A percentile compares a stretch with the other conserved stretches of the same genome.
Evolutionary conservation across 2,113 vertebrate genomes (phyloP).

Genomic region (Mobula hypostoma): DNA sequence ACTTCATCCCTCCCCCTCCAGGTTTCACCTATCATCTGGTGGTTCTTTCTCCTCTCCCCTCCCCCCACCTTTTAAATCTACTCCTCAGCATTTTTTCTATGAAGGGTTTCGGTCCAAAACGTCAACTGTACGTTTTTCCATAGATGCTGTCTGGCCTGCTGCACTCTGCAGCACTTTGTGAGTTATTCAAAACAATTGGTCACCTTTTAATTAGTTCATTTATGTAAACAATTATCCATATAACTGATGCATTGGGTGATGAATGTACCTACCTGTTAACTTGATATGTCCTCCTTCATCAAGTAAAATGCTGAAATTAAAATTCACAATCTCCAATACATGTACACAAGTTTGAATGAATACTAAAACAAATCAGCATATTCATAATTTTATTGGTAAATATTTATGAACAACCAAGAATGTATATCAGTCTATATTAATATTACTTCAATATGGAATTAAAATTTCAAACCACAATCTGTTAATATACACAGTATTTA

Average conservation of each 20-base stretch:
- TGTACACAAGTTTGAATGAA: conserved; percentile 50
- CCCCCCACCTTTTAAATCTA: no score
- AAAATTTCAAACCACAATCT: neutral
- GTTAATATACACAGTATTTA: neutral
- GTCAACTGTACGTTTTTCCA: no score
- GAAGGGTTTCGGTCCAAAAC: no score
- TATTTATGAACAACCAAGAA: neutral
- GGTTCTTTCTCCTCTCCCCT: no score
- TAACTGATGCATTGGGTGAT: conserved; percentile 43
- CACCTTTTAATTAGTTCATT: neutral
- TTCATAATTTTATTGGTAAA: conserved; percentile 6
- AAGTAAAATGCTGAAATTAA: conserved; percentile 98
- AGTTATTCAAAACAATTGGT: neutral
- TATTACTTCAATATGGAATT: neutral
- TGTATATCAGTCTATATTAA: neutral
- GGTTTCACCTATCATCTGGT: no score
- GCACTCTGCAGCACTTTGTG: no score
- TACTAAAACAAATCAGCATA: conserved; percentile 3
- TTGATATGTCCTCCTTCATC: conserved; percentile 99
- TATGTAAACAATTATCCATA: conserved; percentile 21
- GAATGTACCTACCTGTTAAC: conserved; percentile 79
- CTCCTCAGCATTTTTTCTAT: no score
- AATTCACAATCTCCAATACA: conserved; percentile 69
- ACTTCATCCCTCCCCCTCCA: no score
- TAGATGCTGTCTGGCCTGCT: no score